Evolutionary conservation across 2,888 invertebrate species (phyloP), one percentile per base, ranked within the genome.

Genomic region (Sarcophaga variegata): DNA sequence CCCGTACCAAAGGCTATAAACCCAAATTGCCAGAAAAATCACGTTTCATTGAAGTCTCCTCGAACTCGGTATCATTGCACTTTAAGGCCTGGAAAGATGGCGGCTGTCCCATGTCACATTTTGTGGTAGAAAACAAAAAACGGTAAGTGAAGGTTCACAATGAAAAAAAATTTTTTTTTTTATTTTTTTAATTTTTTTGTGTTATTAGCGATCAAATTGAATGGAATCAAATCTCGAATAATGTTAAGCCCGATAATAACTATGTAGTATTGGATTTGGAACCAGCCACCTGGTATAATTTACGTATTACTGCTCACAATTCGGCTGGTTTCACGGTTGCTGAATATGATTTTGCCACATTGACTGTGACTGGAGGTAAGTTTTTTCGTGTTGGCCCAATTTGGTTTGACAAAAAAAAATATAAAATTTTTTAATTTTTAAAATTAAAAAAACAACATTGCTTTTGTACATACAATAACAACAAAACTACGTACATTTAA

Each of bases 261-360:
- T 98, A 98, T 91, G 97, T 97, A 20, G 97, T 98, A 11, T 94
- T 97, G 93, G 98, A 98, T 92, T 94, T 99, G 90, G 98, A 97
- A 91, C 98, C 99, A 0, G 98, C 98, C 25, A 97, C 97, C 17
- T 98, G 98, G 98, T 99, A 99, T 92, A 96, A 97, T 90, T 95
- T 99, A 88, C 95, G 97, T 87, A 97, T 98, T 63, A 98, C 98
- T 3, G 97, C 97, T 5, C 97, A 98, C 94, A 99, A 98, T 93
- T 98, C 98, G 90, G 99, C 99, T 86, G 99, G 99, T 75, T 98
- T 98, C 91, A 97, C 98, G 63, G 98, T 98, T 75, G 98, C 98
- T 83, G 97, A 98, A 94, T 98, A 98, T 92, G 98, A 98, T 94
- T 98, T 99, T 93, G 98, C 98, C 22, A 99, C 99, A 3, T 95